Base-by-base conservation (phyloP, 2,888 invertebrate species). In the Trachelus troglodyta region DNA sequence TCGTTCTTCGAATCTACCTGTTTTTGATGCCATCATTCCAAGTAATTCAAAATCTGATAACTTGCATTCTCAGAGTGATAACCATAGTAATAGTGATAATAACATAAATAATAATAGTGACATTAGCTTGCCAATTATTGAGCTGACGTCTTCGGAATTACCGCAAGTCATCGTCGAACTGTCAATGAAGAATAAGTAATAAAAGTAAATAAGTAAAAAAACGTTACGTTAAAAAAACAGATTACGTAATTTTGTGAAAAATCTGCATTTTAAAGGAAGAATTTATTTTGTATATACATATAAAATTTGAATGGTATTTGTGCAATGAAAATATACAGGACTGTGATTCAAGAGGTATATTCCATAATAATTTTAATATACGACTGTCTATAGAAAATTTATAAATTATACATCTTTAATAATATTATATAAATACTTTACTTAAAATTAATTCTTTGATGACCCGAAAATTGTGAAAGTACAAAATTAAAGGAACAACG, bases 131-230 rank as follows among this genome's bases (percentile, higher is more conserved):
- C 37, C 37, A 37, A 1, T 37, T 12, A 37, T 12, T 37, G 37
- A 37, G 37, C 12, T 37, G 37, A n/a, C 69, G 31, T 69, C 69
- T 11, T 69, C 69, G 35, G 78, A 78, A 34, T 40, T 78, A 35
- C 77, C 77, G 4, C 77, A 69, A 75, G 74, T 75, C 34, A 74
- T 77, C 30, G 35, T 77, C 31, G 74, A 77, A 15, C 69, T 77
- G 33, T 35, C 69, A 35, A 40, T 69, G 23, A 31, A 69, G 31
- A 69, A 31, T 69, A 69, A 31, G 3, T 11, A 69, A 69, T 6
- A 6, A 0, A 69, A 3, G 3, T 69, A 31, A 69, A 31, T 69
- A n/a, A 11, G 69, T 69, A 15, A 69, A 69, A 11, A 34, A 34
- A 34, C 34, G 1, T 11, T 34, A 34, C 11, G 34, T 34, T 34